Conservation (phyloP, 2,113 vertebrate genomes). For the Thalassoma bifasciatum region DNA sequence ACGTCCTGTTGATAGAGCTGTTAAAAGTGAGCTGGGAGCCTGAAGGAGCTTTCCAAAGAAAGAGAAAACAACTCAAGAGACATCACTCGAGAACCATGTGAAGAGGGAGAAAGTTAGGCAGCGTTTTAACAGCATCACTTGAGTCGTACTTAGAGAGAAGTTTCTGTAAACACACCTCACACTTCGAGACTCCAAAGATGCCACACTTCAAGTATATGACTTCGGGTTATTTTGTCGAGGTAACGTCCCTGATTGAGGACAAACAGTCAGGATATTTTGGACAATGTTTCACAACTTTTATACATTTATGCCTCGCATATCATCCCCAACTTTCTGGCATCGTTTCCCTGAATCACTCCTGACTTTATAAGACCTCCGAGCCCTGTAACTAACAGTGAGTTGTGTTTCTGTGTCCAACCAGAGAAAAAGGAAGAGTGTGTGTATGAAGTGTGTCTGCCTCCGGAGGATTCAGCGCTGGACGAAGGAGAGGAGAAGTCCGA, state of each 20-base stretch:
- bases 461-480: slow-evolving; percentile 79
- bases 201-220: no score
- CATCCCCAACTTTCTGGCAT: no score
- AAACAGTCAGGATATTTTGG: not conserved
- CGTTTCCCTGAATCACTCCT: not conserved
- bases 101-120: no score
- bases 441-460: slow-evolving; percentile 82
- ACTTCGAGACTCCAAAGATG: not conserved
- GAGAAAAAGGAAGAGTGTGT: slow-evolving; percentile 77
- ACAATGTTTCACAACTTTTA: not conserved
- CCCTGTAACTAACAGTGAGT: not conserved
- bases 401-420: slow-evolving; percentile 50
- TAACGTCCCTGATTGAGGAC: no score
- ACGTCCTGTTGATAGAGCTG: not conserved
- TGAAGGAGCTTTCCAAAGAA: not conserved
- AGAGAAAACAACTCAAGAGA: not conserved
- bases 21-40: not conserved
- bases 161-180: not conserved
- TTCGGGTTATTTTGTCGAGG: no score
- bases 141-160: not conserved
- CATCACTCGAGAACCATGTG: no score
- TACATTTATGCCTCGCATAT: not conserved
- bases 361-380: not conserved
- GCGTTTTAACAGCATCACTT: not conserved
- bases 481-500: slow-evolving; percentile 81